Base-by-base conservation (phyloP, 2,113 vertebrate genomes). In the Ceyx margarethae region DNA sequence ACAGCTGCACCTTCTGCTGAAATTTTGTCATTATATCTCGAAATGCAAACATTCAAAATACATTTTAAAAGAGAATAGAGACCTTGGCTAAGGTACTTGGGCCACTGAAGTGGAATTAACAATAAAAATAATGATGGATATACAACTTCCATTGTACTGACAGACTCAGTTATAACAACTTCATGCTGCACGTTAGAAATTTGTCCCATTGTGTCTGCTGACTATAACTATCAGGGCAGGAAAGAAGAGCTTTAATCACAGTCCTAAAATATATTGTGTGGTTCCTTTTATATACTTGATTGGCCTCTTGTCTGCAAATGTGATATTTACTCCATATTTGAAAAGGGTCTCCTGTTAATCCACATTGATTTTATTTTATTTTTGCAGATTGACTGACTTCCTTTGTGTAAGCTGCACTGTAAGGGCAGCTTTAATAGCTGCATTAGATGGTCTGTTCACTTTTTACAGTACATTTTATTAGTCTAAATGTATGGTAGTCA, bases 381-480 rank as follows among this genome's bases (percentile, higher is more conserved):
- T 81, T 81, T 71, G 46, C 29, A 57, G 37, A 91, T 35, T 66
- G 31, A 61, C n/a, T 65, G 48, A 65, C 42, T 87, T 58, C 23
- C 28, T 76, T 68, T 91, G 14, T 85, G n/a, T 19, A 68, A 91
- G 6, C 45, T 91, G 45, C 5, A 3, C 21, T 25, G 21, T 92
- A 94, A 95, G 28, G 58, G 62, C 43, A 82, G 21, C 19, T 76
- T 82, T 94, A 80, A 71, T 17, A 23, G 37, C 35, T 87, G 72
- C 62, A 42, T 80, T 60, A 85, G 86, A 56, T 7, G 11, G 35
- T 85, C 6, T 46, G 18, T 35, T 91, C 60, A 18, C 67, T 74
- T 85, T 87, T 87, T 80, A 66, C 60, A 62, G 33, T 73, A 56
- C 14, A 35, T 89, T 89, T 92, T 94, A 66, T 80, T 77, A 51